Evolutionary conservation across 2,888 invertebrate species (phyloP), one percentile per base, ranked within the genome.

Genomic region (Esperia sulphurella): DNA sequence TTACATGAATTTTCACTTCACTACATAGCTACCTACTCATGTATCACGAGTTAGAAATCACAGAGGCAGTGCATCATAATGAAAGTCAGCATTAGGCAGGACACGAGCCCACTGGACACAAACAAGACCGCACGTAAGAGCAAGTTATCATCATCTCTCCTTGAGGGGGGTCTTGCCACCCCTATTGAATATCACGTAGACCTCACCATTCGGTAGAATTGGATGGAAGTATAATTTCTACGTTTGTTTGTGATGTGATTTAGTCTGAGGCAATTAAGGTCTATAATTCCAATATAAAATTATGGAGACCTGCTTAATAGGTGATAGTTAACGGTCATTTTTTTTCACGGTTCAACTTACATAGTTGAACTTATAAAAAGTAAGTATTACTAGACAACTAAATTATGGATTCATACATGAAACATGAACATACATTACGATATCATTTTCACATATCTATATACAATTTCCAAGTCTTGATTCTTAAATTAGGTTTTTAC

Each of bases 61-160:
- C 52, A 52, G 43, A 50, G 52, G 49, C 64, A 55, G 66, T 75
- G 66, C 60, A 71, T 77, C 71, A 75, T 78, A 79, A 77, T 83
- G 76, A 75, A 79, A 77, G 65, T 69, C 74, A 74, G 77, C 79
- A 80, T 84, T 82, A 77, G 75, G 68, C 68, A 66, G 68, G 63
- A 66, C 62, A 71, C 55, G 61, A 67, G 60, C 55, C 59, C 59
- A 65, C 62, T 79, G 81, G 83, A 75, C 83, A 79, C 79, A 82
- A 81, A 84, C 84, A 84, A 80, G 82, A 82, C 81, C 79, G 75
- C 79, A 74, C 68, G 74, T 78, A 72, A 74, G 76, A 75, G 71
- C 71, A 58, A 63, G 66, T 73, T 55, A 59, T 61, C 61, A 75
- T 73, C 72, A 70, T 71, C 65, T 72, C 76, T 71, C 71, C 77